phyloP scores from a whole-genome alignment of 1,140 invertebrate species.

The Aphaenogaster ashmeadi region DNA sequence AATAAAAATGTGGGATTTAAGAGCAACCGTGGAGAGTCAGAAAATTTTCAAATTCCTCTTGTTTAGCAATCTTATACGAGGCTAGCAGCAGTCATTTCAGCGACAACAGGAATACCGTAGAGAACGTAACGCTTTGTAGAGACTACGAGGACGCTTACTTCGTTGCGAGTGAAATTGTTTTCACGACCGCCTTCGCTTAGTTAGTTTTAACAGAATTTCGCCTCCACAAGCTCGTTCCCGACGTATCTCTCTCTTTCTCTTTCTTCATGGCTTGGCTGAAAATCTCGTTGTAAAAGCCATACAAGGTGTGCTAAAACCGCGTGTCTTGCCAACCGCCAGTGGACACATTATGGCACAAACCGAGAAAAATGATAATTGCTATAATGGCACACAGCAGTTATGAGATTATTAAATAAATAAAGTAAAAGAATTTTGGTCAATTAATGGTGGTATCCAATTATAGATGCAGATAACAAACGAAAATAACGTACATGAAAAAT shows the following conservation, averaged over 20 bases:
- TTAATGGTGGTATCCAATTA: not conserved
- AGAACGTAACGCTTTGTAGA: constrained; percentile 34
- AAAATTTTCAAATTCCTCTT: constrained; percentile 18
- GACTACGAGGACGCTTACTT: constrained; percentile 36
- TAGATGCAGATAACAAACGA: not conserved
- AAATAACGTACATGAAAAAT: not conserved
- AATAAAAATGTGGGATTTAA: not conserved
- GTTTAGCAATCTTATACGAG: constrained; percentile 22
- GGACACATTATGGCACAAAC: not conserved
- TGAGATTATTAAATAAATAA: constrained; percentile 4
- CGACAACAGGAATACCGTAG: constrained; percentile 4
- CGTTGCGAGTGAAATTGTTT: constrained; percentile 58
- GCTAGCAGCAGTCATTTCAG: not conserved
- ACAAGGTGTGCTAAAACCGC: not conserved
- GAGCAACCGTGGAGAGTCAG: not conserved
- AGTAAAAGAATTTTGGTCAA: not conserved
- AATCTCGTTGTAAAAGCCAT: constrained; percentile 29
- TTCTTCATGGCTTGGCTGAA: not conserved
- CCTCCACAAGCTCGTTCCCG: constrained; percentile 29
- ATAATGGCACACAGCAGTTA: not conserved
- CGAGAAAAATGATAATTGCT: not conserved
- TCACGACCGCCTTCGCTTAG: constrained; percentile 61
- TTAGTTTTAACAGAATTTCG: constrained; percentile 64
- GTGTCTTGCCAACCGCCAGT: not conserved
- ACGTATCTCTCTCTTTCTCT: not conserved